A percentile compares a stretch with the other conserved stretches of the same genome.
phyloP scores from a whole-genome alignment of 1,140 invertebrate genomes.

The Papilio dardanus region DNA sequence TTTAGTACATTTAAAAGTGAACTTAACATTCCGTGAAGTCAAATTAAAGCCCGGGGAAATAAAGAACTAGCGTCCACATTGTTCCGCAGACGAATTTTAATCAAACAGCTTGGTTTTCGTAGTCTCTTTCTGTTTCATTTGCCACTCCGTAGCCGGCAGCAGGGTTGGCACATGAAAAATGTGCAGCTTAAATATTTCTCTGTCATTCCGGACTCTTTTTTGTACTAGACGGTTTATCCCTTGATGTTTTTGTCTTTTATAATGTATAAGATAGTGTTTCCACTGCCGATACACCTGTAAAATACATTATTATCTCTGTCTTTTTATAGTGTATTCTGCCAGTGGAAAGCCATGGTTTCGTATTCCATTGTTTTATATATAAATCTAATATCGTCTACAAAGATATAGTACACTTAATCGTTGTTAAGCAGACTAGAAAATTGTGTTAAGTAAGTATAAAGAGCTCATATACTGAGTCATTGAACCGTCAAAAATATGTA shows the following conservation, averaged over 20 bases:
- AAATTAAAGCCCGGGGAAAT: slow-evolving; percentile 20
- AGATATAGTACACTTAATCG: neutral
- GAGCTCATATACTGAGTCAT: neutral
- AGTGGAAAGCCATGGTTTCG: neutral
- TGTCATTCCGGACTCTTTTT: slow-evolving; percentile 24
- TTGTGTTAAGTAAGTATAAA: neutral
- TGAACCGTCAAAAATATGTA: neutral
- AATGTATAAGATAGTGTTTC: neutral
- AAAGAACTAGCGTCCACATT: slow-evolving; percentile 14
- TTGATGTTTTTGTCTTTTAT: neutral
- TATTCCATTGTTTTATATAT: neutral
- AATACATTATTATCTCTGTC: no score
- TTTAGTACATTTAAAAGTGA: slow-evolving; percentile 5
- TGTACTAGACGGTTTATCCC: neutral
- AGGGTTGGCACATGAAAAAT: slow-evolving; percentile 1
- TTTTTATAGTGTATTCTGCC: no score
- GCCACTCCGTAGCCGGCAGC: neutral
- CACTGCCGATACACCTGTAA: no score
- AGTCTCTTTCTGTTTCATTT: slow-evolving; percentile 19
- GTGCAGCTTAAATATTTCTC: slow-evolving; percentile 21
- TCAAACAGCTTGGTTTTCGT: slow-evolving; percentile 31
- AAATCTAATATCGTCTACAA: neutral
- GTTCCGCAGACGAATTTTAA: slow-evolving; percentile 28
- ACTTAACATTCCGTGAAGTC: slow-evolving; percentile 19
- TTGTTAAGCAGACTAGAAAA: slow-evolving; percentile 17